Percentiles rank a stretch among this genome's conserved stretches.
Conservation (phyloP, 2,113 vertebrate genomes). For the Stercorarius parasiticus region DNA sequence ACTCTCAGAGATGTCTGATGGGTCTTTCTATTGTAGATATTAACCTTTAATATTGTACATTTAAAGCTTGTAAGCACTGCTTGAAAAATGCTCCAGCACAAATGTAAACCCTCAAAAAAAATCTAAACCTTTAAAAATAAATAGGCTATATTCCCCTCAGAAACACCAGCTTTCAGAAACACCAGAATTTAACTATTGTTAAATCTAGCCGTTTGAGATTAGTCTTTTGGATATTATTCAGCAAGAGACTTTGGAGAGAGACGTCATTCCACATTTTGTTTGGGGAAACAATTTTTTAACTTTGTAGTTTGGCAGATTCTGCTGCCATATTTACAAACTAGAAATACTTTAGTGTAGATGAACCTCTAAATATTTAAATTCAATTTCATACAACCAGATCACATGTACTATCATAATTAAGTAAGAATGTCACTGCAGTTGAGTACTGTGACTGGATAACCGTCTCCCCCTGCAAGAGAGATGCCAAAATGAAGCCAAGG, state of each 20-base stretch:
- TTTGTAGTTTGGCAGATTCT: slow-evolving; percentile 64
- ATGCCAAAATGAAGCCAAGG: slow-evolving; percentile 71
- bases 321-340: slow-evolving; percentile 61
- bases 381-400: slow-evolving; percentile 71
- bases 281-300: slow-evolving; percentile 57
- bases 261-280: slow-evolving; percentile 34
- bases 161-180: not conserved
- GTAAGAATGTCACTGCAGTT: slow-evolving; percentile 66
- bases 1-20: not conserved
- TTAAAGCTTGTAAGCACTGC: slow-evolving; percentile 31
- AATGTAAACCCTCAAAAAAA: slow-evolving; percentile 29
- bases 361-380: slow-evolving; percentile 77
- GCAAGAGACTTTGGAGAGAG: slow-evolving; percentile 26
- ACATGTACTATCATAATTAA: slow-evolving; percentile 74
- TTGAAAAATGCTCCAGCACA: slow-evolving; percentile 31
- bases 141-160: slow-evolving; percentile 5
- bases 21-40: not conserved
- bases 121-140: slow-evolving; percentile 46
- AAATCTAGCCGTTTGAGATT: not conserved
- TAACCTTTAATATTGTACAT: slow-evolving; percentile 59
- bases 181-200: slow-evolving; percentile 24
- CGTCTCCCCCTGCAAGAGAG: slow-evolving; percentile 58
- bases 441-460: slow-evolving; percentile 67
- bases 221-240: slow-evolving; percentile 28
- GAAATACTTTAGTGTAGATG: slow-evolving; percentile 60